Percentiles rank a stretch among this genome's conserved stretches.
Conservation (phyloP, 2,113 vertebrate genomes). For the Hippoglossus stenolepis region DNA sequence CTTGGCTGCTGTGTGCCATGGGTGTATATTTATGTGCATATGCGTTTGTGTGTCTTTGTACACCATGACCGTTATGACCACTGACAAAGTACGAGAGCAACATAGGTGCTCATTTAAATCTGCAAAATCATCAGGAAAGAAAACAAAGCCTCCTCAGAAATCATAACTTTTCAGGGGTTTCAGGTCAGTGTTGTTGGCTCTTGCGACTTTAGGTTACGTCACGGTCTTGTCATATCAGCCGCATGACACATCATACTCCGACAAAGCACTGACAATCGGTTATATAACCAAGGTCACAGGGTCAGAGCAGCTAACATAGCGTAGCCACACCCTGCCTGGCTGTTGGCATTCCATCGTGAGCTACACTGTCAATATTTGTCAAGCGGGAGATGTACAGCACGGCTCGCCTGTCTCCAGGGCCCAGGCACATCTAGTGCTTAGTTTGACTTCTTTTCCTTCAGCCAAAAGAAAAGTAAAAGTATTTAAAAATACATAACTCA, state of each 20-base stretch:
- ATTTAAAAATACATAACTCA: too few relatives aligned
- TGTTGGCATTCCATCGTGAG: constrained; percentile 66
- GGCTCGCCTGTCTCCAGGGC: constrained; percentile 24
- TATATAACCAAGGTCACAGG: constrained; percentile 66
- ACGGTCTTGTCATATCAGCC: constrained; percentile 17
- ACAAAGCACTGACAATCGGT: constrained; percentile 42
- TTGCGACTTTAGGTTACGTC: not conserved
- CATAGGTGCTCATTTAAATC: constrained; percentile 14
- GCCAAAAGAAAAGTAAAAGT: not conserved
- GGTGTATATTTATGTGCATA: constrained; percentile 2
- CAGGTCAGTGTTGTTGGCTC: not conserved
- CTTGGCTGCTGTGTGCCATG: constrained; percentile 51
- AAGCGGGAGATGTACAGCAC: constrained; percentile 33
- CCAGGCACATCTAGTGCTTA: not conserved
- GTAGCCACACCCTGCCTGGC: constrained; percentile 54
- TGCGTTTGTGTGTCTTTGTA: constrained; percentile 16
- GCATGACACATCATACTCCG: constrained; percentile 27
- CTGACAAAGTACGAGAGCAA: not conserved
- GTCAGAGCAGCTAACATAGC: constrained; percentile 40
- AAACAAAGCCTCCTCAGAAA: not conserved
- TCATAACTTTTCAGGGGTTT: not conserved
- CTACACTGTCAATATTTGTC: constrained; percentile 48
- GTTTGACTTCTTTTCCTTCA: constrained; percentile 23
- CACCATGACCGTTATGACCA: not conserved
- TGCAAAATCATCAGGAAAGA: constrained; percentile 7